Percentiles rank a stretch among this genome's conserved stretches.
Conservation (phyloP, 92 coral and sea anemone genomes). For the Bergia puertoricense region DNA sequence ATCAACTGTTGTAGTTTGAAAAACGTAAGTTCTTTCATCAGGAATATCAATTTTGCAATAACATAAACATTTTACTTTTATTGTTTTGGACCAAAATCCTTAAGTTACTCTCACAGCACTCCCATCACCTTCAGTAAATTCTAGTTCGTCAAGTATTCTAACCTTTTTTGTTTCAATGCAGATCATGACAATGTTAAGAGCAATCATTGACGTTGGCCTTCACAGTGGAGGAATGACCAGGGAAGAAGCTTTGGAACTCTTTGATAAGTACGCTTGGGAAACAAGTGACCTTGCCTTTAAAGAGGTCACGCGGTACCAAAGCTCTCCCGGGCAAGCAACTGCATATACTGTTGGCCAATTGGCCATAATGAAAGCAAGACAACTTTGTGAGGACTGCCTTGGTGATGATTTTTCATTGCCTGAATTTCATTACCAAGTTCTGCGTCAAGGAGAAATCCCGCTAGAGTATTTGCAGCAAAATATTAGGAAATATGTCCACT, state of each 20-base stretch:
- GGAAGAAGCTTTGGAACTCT: conserved; percentile 63
- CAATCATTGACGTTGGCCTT: conserved; percentile 84
- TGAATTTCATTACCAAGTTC: conserved; percentile 73
- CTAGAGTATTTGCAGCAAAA: conserved; percentile 50
- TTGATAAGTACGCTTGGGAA: conserved; percentile 86
- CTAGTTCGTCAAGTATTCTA: too few relatives aligned
- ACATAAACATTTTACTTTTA: too few relatives aligned
- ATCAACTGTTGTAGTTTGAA: too few relatives aligned
- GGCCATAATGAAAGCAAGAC: conserved; percentile 56
- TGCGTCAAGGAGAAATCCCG: conserved; percentile 69
- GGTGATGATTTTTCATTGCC: conserved; percentile 58
- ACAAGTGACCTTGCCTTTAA: conserved; percentile 71
- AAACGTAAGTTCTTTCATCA: too few relatives aligned
- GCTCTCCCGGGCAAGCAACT: conserved; percentile 69
- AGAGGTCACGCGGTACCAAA: conserved; percentile 72
- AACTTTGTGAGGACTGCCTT: conserved; percentile 42
- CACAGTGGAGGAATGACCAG: conserved; percentile 85
- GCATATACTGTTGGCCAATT: conserved; percentile 68
- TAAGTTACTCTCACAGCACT: not conserved
- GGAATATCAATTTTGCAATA: too few relatives aligned
- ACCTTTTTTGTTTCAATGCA: conserved; percentile 19
- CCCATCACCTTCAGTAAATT: too few relatives aligned
- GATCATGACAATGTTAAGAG: conserved; percentile 88
- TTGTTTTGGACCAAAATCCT: not conserved
- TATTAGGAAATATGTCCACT: conserved; percentile 37